A percentile compares a stretch with the other conserved stretches of the same genome.
phyloP scores from a whole-genome alignment of 1,140 invertebrate genomes.

The Neuroterus valhalla region DNA sequence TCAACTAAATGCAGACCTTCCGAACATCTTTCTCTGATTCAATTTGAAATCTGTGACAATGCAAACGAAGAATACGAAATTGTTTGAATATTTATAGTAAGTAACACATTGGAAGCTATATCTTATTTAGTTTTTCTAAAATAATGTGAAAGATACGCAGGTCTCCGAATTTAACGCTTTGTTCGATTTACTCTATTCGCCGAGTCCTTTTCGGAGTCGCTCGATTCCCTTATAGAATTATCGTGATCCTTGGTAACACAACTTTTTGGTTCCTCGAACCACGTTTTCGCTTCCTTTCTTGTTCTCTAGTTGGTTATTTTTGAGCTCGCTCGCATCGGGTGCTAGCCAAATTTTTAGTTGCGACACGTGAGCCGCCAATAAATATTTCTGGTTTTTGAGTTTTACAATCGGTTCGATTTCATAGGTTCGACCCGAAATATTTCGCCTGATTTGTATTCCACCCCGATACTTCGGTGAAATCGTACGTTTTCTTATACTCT shows the following conservation, averaged over 20 bases:
- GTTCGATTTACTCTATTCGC: not conserved
- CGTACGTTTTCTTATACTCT: slow-evolving; percentile 29
- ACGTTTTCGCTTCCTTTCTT: not conserved
- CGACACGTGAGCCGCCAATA: too few species aligned
- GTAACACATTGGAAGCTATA: too few species aligned
- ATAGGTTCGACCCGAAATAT: slow-evolving; percentile 50
- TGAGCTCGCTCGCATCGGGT: too few species aligned
- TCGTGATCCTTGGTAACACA: too few species aligned
- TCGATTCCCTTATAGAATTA: too few species aligned
- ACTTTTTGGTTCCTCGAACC: too few species aligned
- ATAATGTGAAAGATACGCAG: not conserved
- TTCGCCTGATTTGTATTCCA: slow-evolving; percentile 34
- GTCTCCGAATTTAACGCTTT: not conserved
- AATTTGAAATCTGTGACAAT: too few species aligned
- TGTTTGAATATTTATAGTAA: too few species aligned
- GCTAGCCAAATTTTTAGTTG: not conserved
- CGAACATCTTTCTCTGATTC: too few species aligned
- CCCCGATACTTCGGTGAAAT: slow-evolving; percentile 6
- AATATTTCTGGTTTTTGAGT: not conserved
- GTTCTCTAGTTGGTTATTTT: too few species aligned
- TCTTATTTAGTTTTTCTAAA: not conserved
- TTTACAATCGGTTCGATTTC: not conserved
- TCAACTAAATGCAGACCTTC: too few species aligned
- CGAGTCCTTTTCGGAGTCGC: not conserved
- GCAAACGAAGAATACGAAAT: too few species aligned